Evolutionary conservation across 2,113 vertebrate species (phyloP).

Genomic region (Trichomycterus rosablanca): DNA sequence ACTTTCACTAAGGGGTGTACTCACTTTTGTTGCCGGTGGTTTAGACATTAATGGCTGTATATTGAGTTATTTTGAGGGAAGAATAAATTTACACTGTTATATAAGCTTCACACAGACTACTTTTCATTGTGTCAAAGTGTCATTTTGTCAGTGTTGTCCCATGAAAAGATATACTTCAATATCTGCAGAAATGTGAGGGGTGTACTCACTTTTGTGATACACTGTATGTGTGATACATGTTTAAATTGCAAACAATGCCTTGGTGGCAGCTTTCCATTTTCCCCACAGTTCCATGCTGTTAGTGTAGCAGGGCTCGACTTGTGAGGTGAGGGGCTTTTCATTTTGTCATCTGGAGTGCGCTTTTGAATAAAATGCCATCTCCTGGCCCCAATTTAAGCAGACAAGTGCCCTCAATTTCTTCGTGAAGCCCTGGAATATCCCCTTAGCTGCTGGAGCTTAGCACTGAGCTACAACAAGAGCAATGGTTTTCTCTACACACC

Average conservation of each 20-base stretch:
- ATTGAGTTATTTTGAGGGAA: too few species aligned
- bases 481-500: background rate
- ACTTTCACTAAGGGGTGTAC: too few species aligned
- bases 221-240: slow-evolving; percentile 17
- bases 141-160: too few species aligned
- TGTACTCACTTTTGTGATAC: slow-evolving; percentile 15
- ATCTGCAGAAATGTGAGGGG: too few species aligned
- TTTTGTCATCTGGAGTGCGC: slow-evolving; percentile 41
- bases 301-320: slow-evolving; percentile 33
- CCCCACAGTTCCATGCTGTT: slow-evolving; percentile 44
- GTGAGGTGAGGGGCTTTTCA: slow-evolving; percentile 33
- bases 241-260: background rate
- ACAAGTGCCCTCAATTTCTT: slow-evolving; percentile 59
- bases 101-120: too few species aligned
- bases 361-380: slow-evolving; percentile 58
- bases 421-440: slow-evolving; percentile 37
- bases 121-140: too few species aligned
- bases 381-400: slow-evolving; percentile 58
- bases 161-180: too few species aligned
- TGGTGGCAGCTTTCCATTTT: slow-evolving; percentile 42
- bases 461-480: slow-evolving; percentile 11
- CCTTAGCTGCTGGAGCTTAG: slow-evolving; percentile 37
- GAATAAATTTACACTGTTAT: too few species aligned
- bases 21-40: too few species aligned
- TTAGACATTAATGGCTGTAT: too few species aligned